Conservation (phyloP, 2,113 vertebrate species). For the Epinephelus moara region DNA sequence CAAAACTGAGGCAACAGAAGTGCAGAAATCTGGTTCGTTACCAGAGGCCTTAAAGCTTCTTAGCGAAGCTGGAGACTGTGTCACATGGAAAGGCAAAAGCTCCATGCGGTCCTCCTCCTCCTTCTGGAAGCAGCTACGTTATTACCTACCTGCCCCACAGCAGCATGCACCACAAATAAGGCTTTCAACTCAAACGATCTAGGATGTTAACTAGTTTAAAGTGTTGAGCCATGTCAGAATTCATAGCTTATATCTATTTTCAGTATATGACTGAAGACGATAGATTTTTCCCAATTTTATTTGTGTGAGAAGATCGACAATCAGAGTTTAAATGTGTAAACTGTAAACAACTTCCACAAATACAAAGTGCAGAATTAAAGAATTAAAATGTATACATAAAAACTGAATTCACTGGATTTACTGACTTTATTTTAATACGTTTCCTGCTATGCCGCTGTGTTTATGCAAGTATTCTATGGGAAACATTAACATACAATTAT, state of each 20-base stretch:
- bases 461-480: neutral
- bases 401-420: neutral
- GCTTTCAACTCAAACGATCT: slow-evolving; percentile 3
- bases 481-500: neutral
- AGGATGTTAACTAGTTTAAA: neutral
- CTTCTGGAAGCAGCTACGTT: slow-evolving; percentile 93
- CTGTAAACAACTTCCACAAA: too few relatives aligned
- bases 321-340: too few relatives aligned
- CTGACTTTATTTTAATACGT: neutral
- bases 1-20: slow-evolving; percentile 75
- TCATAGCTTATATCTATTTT: neutral
- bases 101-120: slow-evolving; percentile 82
- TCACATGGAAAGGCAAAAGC: slow-evolving; percentile 87
- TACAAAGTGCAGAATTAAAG: too few relatives aligned
- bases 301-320: too few relatives aligned
- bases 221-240: slow-evolving; percentile 1
- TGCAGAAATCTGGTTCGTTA: slow-evolving; percentile 53
- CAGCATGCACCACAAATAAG: neutral
- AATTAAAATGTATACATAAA: too few relatives aligned
- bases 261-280: neutral
- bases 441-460: neutral
- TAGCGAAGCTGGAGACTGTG: slow-evolving; percentile 80
- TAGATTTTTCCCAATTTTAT: too few relatives aligned
- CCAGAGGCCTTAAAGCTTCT: slow-evolving; percentile 87
- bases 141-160: slow-evolving; percentile 87